A percentile compares a stretch with the other conserved stretches of the same genome.
Conservation (phyloP, 2,888 invertebrate genomes). For the Plutella xylostella region DNA sequence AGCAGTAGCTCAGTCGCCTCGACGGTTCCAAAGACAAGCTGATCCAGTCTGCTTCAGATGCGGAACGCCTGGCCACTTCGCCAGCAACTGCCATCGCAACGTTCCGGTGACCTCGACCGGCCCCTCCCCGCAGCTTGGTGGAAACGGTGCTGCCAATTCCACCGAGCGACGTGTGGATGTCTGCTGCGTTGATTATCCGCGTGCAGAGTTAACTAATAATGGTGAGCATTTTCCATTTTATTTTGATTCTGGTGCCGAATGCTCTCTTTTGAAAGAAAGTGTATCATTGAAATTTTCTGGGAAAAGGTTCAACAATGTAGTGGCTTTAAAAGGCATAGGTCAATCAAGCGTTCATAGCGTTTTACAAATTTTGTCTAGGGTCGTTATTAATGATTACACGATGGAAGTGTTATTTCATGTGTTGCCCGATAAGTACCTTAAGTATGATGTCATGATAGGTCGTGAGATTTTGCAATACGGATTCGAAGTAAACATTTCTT, state of each 20-base stretch:
- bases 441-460: conserved; percentile 3
- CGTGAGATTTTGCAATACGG: conserved; percentile 3
- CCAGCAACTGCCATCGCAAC: background rate
- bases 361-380: background rate
- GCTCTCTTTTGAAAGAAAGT: background rate
- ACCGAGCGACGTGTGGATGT: background rate
- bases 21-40: no score
- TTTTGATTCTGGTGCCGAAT: background rate
- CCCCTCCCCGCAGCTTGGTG: background rate
- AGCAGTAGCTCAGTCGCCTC: no score
- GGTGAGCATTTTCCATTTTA: background rate
- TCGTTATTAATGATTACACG: background rate
- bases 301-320: background rate
- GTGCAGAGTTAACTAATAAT: background rate
- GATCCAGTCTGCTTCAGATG: background rate
- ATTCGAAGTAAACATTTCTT: background rate
- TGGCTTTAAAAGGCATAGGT: background rate
- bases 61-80: background rate
- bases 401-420: conserved; percentile 1
- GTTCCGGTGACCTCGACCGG: background rate
- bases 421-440: conserved; percentile 1
- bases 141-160: background rate
- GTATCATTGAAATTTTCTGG: background rate
- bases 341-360: background rate
- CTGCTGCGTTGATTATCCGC: background rate